These are phyloP conservation scores for Tiliacea aurago DNA, from an alignment of 2,888 invertebrate genomes.

Conservation along the genomic window DNA sequence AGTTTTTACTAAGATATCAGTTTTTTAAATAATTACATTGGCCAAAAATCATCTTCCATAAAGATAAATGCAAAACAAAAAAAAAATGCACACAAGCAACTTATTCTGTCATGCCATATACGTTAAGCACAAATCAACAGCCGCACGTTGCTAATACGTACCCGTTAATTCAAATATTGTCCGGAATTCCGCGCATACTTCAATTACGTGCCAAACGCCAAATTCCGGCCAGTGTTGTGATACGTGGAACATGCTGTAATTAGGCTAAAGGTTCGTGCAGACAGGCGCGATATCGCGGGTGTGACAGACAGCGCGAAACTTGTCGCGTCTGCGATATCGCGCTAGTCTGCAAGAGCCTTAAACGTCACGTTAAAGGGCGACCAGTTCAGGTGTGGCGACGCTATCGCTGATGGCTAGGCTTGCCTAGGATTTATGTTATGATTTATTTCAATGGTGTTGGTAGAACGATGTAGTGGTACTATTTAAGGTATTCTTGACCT, in stretches of 20 bases:
- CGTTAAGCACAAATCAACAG: conserved; percentile 42
- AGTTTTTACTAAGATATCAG: background rate
- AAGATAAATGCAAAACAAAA: background rate
- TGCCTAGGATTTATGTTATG: background rate
- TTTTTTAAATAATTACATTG: conserved; percentile 1
- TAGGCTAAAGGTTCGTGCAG: conserved; percentile 3
- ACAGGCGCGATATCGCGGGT: no score
- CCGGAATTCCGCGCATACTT: conserved; percentile 44
- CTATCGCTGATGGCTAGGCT: background rate
- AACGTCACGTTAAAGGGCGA: conserved; percentile 26
- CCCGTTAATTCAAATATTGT: conserved; percentile 37
- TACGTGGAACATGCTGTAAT: conserved; percentile 26
- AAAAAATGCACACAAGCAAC: background rate
- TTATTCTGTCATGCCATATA: conserved; percentile 21
- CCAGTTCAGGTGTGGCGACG: conserved; percentile 29
- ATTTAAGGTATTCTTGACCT: background rate
- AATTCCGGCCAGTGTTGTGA: conserved; percentile 15
- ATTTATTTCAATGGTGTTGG: background rate
- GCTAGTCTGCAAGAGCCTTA: background rate
- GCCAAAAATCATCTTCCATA: conserved; percentile 5
- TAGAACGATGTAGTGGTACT: background rate
- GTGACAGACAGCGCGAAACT: no score
- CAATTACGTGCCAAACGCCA: conserved; percentile 31
- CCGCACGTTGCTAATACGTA: conserved; percentile 50
- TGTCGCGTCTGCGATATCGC: no score